Evolutionary conservation across 2,888 invertebrate species (phyloP), one percentile per base, ranked within the genome.

Genomic region (Zaprionus bogoriensis): DNA sequence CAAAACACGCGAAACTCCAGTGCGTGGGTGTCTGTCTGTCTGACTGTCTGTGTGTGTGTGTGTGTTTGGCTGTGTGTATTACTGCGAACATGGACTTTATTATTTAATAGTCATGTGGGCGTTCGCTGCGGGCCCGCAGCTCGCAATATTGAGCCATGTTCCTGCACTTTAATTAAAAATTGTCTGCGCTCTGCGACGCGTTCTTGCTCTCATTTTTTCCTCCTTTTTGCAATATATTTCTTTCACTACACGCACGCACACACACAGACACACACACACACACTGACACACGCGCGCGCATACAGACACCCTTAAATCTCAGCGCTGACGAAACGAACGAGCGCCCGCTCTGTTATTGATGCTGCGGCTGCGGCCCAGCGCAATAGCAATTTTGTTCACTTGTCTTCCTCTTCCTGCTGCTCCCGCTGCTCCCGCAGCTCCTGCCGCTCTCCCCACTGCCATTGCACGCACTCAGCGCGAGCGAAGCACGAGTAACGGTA

Each of bases 351-450:
- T 74, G 74, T 73, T 69, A 73, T 80, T 80, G 84, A 77, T 77
- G 73, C 70, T 74, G 63, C 41, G 32, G 73, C 62, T 84, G 78
- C n/a, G n/a, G n/a, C 82, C 74, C 85, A 85, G 82, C 79, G 85
- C 78, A 79, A 79, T 85, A 78, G 75, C 78, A 80, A 83, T 73
- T 83, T 70, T 78, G 79, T 78, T 75, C 86, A 82, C 69, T 78
- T 75, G 82, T 77, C 85, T 84, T 84, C 46, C 69, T 72, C 38
- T 66, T 53, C 44, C 50, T 48, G 39, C 47, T 45, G 20, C 62
- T 62, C 22, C 10, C 7, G 32, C 17, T 32, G 14, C 32, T 32
- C 14, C 17, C 17, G 59, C 58, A 41, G 28, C 23, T 23, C n/a
- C n/a, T 22, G n/a, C 22, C 9, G 39, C 32, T 17, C 17, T 9